Evolutionary conservation across 2,888 invertebrate species (phyloP).

Genomic region (Gandaritis pyraliata): DNA sequence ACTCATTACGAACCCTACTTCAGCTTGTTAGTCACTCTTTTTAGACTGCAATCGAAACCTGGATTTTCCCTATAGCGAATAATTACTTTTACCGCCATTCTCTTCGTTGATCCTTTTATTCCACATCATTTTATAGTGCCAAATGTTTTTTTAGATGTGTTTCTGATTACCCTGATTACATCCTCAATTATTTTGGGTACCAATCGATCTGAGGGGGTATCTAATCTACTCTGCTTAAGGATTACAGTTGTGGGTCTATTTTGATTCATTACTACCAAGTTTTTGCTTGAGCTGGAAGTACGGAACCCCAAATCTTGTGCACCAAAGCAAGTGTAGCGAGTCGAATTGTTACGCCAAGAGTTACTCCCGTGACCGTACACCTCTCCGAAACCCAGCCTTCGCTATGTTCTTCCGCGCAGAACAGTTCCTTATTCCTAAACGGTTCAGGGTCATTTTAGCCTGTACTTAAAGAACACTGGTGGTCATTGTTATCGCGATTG

Average conservation of each 20-base stretch:
- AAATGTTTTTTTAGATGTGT: too few relatives aligned
- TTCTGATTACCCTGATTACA: too few relatives aligned
- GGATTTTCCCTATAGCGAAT: too few relatives aligned
- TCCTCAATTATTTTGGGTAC: too few relatives aligned
- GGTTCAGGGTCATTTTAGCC: slow-evolving; percentile 21
- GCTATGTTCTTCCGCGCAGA: slow-evolving; percentile 22
- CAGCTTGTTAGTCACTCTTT: too few relatives aligned
- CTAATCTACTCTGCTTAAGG: too few relatives aligned
- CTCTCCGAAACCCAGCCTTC: slow-evolving; percentile 37
- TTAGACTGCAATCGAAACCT: too few relatives aligned
- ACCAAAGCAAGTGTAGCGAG: slow-evolving; percentile 61
- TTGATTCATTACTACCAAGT: background rate
- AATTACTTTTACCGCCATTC: too few relatives aligned
- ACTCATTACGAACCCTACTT: too few relatives aligned
- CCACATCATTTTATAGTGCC: too few relatives aligned
- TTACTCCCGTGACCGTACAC: slow-evolving; percentile 66
- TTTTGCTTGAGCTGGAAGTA: slow-evolving; percentile 7
- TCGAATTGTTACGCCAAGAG: slow-evolving; percentile 62
- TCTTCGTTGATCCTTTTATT: too few relatives aligned
- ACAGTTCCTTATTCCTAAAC: slow-evolving; percentile 27
- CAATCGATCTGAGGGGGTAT: too few relatives aligned
- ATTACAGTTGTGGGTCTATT: background rate
- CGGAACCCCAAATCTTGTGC: slow-evolving; percentile 40
- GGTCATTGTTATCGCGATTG: slow-evolving; percentile 30
- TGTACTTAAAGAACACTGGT: slow-evolving; percentile 10